Base-by-base conservation (phyloP, 2,113 vertebrate genomes). In the Kryptolebias marmoratus region DNA sequence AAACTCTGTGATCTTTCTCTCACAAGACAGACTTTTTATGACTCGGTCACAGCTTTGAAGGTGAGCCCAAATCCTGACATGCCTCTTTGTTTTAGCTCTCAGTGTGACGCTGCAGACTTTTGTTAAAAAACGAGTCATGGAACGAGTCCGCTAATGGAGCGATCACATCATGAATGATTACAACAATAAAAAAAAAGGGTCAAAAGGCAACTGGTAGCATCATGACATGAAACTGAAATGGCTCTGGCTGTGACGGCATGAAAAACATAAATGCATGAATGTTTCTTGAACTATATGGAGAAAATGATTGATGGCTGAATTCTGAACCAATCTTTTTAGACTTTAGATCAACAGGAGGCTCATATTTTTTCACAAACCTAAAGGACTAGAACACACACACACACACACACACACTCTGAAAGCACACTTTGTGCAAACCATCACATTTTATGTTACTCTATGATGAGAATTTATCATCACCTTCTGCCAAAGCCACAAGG, bases 1-100 rank as follows among this genome's bases (percentile, higher is more conserved):
- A 81, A 13, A 80, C 30, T 18, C 7, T 15, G 76, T 68, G 68
- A 81, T 83, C 79, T 75, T 83, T 64, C 71, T 45, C 70, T 73
- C 59, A 69, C 30, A 32, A 60, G 27, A 70, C 70, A 73, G 54
- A 75, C 68, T 78, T 87, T 82, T 74, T 68, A 44, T 60, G 27
- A 87, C 75, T 76, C 70, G 60, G 16, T 63, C 28, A 15, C 36
- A 70, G 74, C 28, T 78, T 80, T 65, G 47, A 64, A 65, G 36
- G 42, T 58, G 14, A 58, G 73, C 39, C 71, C 22, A 59, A 36
- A 22, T 27, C 59, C 64, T 53, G 70, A 54, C 55, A 36, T 39
- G 28, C 32, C 61, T 64, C 73, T 10, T 5, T 42, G 9, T 42
- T 10, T 10, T 1, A 42, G 39, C 39, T 5, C 71, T 56, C 28